Conservation (phyloP, 2,113 vertebrate species). For the Vulpes ferrilata region DNA sequence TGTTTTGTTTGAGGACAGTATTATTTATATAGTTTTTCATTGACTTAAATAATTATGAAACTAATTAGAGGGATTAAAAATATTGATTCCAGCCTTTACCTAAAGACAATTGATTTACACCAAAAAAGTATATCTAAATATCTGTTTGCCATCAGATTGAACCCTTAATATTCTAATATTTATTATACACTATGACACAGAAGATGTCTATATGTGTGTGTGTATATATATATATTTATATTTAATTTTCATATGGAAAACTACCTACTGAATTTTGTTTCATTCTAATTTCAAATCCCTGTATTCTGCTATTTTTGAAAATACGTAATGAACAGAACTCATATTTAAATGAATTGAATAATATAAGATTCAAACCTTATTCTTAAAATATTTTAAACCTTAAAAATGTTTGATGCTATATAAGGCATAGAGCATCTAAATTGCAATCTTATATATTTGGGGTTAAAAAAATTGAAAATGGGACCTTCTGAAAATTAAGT, state of each 20-base stretch:
- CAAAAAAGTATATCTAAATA: neutral
- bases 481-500: slow-evolving; percentile 95
- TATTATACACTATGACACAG: neutral
- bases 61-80: neutral
- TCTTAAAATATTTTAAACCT: neutral
- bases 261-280: neutral
- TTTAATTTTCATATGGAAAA: neutral
- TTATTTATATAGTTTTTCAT: neutral
- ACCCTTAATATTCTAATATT: neutral
- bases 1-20: neutral
- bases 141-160: neutral
- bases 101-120: neutral
- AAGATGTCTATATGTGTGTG: neutral
- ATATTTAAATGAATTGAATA: slow-evolving; percentile 31
- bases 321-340: neutral
- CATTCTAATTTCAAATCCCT: neutral
- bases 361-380: slow-evolving; percentile 17
- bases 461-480: slow-evolving; percentile 74
- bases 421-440: slow-evolving; percentile 26
- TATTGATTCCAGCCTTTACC: slow-evolving; percentile 1
- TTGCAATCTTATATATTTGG: slow-evolving; percentile 6
- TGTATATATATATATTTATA: neutral
- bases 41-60: slow-evolving; percentile 29
- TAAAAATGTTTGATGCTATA: slow-evolving; percentile 22
- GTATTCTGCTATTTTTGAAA: neutral